phyloP scores from a whole-genome alignment of 2,888 invertebrate species.

The Dascillus cervinus region DNA sequence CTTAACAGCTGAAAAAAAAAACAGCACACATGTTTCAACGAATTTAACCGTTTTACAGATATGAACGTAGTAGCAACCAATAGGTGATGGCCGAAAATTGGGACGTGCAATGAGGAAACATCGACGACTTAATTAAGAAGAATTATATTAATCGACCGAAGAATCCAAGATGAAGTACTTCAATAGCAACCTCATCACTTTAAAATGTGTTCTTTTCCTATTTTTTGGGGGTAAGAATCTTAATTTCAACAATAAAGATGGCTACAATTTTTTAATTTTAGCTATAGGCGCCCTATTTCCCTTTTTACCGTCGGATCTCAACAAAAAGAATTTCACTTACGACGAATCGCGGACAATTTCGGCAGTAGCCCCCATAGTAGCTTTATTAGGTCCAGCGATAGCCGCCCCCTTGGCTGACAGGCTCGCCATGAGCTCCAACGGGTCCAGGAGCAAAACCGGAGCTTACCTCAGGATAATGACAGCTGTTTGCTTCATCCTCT shows the following conservation, averaged over 20 bases:
- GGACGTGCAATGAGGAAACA: too few relatives aligned
- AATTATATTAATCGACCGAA: too few relatives aligned
- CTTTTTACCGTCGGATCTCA: slow-evolving; percentile 73
- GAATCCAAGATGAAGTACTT: slow-evolving; percentile 47
- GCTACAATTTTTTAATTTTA: slow-evolving; percentile 34
- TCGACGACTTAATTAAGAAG: too few relatives aligned
- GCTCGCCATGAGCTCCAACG: slow-evolving; percentile 44
- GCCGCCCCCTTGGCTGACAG: slow-evolving; percentile 74
- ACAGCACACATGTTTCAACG: too few relatives aligned
- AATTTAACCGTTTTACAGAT: too few relatives aligned
- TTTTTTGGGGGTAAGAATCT: slow-evolving; percentile 66
- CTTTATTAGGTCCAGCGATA: slow-evolving; percentile 69
- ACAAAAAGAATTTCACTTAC: slow-evolving; percentile 61
- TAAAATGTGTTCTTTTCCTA: slow-evolving; percentile 74
- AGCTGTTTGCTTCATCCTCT: slow-evolving; percentile 57
- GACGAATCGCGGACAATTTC: slow-evolving; percentile 72
- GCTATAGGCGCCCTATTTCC: slow-evolving; percentile 77
- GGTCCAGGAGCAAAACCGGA: slow-evolving; percentile 46
- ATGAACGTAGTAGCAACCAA: too few relatives aligned
- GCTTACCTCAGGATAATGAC: slow-evolving; percentile 61
- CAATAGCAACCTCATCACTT: slow-evolving; percentile 65
- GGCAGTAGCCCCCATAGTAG: slow-evolving; percentile 69
- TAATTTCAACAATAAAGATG: too few relatives aligned
- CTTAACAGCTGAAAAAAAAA: too few relatives aligned
- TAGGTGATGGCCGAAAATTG: too few relatives aligned